Evolutionary conservation across 2,113 vertebrate genomes (phyloP).

Genomic region (Acanthisitta chloris): DNA sequence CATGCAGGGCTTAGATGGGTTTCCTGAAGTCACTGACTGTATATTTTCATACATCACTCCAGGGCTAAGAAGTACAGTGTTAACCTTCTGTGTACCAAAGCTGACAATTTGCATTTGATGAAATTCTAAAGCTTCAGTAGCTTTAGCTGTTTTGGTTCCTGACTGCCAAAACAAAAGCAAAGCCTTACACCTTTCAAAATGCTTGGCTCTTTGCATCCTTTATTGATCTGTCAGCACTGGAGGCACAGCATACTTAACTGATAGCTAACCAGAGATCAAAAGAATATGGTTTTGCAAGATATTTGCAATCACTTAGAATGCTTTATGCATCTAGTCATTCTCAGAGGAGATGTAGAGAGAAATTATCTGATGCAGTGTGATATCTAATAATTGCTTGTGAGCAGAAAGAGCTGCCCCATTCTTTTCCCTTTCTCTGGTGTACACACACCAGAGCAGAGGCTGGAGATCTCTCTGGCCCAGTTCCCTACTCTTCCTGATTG

Average conservation of each 20-base stretch:
- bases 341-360: neutral
- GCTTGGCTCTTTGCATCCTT: neutral
- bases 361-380: neutral
- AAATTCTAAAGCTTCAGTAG: neutral
- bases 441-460: neutral
- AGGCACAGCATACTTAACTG: neutral
- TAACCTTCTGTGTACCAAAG: conserved; percentile 47
- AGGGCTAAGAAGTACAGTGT: neutral
- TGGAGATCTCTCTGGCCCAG: neutral
- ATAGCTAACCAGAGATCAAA: neutral
- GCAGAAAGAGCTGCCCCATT: neutral
- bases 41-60: conserved; percentile 19
- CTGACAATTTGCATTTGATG: conserved; percentile 1
- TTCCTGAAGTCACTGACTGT: conserved; percentile 41
- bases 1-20: conserved; percentile 42
- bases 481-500: neutral
- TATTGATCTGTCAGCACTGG: neutral
- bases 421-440: neutral
- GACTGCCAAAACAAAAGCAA: neutral
- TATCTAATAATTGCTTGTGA: neutral
- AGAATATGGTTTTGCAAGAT: neutral
- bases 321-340: neutral
- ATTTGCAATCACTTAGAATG: neutral
- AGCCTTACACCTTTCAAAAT: neutral
- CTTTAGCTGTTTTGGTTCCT: neutral